Base-by-base conservation (phyloP, 2,888 invertebrate genomes). In the Catocala fraxini region DNA sequence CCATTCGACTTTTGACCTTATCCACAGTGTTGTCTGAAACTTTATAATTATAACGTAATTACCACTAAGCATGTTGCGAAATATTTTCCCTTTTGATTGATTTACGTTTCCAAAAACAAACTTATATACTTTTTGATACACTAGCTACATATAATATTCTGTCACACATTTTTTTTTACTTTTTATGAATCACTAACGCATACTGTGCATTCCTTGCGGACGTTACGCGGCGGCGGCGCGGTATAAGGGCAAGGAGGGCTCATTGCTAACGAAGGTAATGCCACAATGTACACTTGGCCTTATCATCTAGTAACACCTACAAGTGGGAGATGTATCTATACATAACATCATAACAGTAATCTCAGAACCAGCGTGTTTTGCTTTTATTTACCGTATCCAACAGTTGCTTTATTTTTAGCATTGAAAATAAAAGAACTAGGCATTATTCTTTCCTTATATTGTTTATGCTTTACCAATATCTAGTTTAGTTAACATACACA, bases 261-360 rank as follows among this genome's bases (percentile, higher is more conserved):
- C 84, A 92, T 94, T 87, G 91, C 89, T 90, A 91, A 93, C 80
- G 93, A 94, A 94, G 94, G 94, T 94, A 94, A 89, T 75, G 59
- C 47, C 56, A 68, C 53, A 48, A 34, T 45, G 56, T 63, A 66
- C 64, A 66, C 65, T 68, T 66, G 64, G 63, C 63, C 77, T 54
- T 60, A 59, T 59, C 57, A 59, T 55, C 43, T 48, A 60, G 9
- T 51, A 64, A 60, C 53, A 53, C 25, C 55, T 6, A 51, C 51
- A 52, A 49, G 9, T 39, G 35, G 35, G 35, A 39, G 7, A 39
- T 39, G 35, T 39, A 39, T 39, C 1, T 39, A 39, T 25, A 39
- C 35, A 39, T 39, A 39, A 39, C 6, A 39, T 39, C 7, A 39
- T 39, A 39, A 39, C 35, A 39, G 7, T 7, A 6, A 9, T 6